A percentile compares a stretch with the other conserved stretches of the same genome.
Conservation (phyloP, 2,888 invertebrate genomes). For the Caenorhabditis sp. region DNA sequence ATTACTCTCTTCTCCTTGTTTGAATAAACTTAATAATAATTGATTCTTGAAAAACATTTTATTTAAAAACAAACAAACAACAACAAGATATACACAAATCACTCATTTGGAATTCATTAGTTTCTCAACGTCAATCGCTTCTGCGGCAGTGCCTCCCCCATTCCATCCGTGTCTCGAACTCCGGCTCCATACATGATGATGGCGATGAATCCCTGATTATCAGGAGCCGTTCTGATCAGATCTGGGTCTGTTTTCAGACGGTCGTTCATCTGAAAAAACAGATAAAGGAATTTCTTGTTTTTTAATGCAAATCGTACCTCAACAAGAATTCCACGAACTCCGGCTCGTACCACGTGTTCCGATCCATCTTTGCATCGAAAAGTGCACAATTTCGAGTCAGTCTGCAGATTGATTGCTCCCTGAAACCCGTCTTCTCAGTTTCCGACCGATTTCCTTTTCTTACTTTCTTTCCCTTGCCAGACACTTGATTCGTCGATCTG, state of each 20-base stretch:
- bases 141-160: conserved; percentile 51
- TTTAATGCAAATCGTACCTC: no score
- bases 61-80: conserved; percentile 23
- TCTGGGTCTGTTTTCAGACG: conserved; percentile 69
- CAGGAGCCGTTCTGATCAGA: conserved; percentile 71
- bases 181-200: conserved; percentile 74
- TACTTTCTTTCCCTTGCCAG: conserved; percentile 73
- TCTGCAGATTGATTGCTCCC: conserved; percentile 72
- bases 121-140: conserved; percentile 54
- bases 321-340: conserved; percentile 68
- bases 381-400: conserved; percentile 71
- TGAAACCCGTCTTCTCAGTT: conserved; percentile 30
- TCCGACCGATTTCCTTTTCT: not conserved
- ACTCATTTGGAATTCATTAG: conserved; percentile 1
- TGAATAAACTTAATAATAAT: conserved; percentile 8
- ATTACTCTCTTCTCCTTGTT: not conserved
- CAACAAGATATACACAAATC: conserved; percentile 4
- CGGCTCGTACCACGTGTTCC: conserved; percentile 68
- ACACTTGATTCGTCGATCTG: conserved; percentile 66
- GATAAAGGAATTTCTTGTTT: no score
- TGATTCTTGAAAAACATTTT: not conserved
- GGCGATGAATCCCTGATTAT: conserved; percentile 74
- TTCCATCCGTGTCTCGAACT: conserved; percentile 68
- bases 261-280: conserved; percentile 65
- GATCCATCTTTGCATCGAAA: conserved; percentile 68